Evolutionary conservation across 2,797 vertebrate species (phyloP), one percentile per base, ranked within the genome.

Genomic region (Chromis chromis): DNA sequence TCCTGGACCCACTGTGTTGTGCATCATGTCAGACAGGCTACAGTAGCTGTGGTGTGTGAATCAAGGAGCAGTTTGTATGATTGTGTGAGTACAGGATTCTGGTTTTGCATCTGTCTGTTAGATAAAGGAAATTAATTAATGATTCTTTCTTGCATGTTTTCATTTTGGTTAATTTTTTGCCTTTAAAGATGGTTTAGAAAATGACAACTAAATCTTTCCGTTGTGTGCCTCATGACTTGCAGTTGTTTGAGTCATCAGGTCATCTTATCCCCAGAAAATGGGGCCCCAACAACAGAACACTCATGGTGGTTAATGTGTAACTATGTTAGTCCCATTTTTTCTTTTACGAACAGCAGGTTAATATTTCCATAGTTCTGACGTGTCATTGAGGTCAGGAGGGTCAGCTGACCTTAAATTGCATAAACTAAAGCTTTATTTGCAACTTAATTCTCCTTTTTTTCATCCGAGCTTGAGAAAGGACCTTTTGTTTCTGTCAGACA

Each of bases 291-390:
- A 48, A 77, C 36, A 60, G 70, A 27, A 58, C 31, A 13, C 14
- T 59, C 22, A 14, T 25, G 4, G 0, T 31, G 44, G 74, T 82
- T 84, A 87, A 84, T 77, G 64, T 71, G 19, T 80, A 61, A 78
- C 70, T 21, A n/a, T n/a, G 19, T 19, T 42, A 27, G 42, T 39
- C 22, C 28, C 14, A 6, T 62, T 28, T 3, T 0, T 36, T 36
- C 22, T 39, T 69, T 25, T 19, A 52, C 53, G 17, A 44, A 39
- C 19, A 14, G 17, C 27, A 42, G 22, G 28, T 5, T 56, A 16
- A 57, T 22, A 52, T 59, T 52, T 56, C 48, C 6, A 28, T 31
- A 42, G 50, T 46, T 67, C 17, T 48, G 39, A 49, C 56, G 42
- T 50, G 40, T 40, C 16, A 12, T 46, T 42, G 25, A 13, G 36